Conservation (phyloP, 2,888 invertebrate species). For the Erebia ligea region DNA sequence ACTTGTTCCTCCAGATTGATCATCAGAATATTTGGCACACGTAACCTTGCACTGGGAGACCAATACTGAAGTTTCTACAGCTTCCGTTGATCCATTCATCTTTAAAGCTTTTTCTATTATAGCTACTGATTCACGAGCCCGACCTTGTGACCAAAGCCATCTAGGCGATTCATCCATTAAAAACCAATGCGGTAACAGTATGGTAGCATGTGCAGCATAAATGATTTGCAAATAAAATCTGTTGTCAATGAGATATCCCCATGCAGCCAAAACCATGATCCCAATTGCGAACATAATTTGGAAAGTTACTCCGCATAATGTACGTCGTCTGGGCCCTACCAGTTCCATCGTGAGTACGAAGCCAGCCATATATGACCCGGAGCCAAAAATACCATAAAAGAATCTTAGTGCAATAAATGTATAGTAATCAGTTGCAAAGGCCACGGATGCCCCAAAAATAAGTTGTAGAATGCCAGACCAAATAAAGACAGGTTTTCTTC, state of each 20-base stretch:
- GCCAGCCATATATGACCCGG: slow-evolving; percentile 88
- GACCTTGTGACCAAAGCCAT: slow-evolving; percentile 94
- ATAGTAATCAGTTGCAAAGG: slow-evolving; percentile 89
- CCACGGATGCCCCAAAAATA: slow-evolving; percentile 87
- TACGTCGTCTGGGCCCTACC: slow-evolving; percentile 90
- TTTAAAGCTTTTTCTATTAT: slow-evolving; percentile 89
- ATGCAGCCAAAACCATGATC: slow-evolving; percentile 91
- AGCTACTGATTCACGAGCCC: slow-evolving; percentile 87
- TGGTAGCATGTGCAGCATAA: slow-evolving; percentile 88
- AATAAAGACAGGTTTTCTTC: slow-evolving; percentile 90
- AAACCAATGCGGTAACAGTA: slow-evolving; percentile 91
- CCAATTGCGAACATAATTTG: slow-evolving; percentile 91
- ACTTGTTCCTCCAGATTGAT: slow-evolving; percentile 83
- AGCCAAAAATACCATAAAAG: slow-evolving; percentile 91
- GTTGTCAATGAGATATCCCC: slow-evolving; percentile 91
- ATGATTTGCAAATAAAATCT: slow-evolving; percentile 89
- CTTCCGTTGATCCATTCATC: slow-evolving; percentile 85
- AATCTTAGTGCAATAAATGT: slow-evolving; percentile 87
- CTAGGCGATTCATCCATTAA: slow-evolving; percentile 94
- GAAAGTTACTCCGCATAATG: slow-evolving; percentile 91
- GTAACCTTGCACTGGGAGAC: slow-evolving; percentile 85
- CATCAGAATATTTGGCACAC: slow-evolving; percentile 71
- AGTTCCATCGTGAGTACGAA: slow-evolving; percentile 91
- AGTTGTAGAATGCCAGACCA: slow-evolving; percentile 90
- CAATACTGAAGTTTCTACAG: slow-evolving; percentile 85